phyloP scores from a whole-genome alignment of 2,113 vertebrate species.

The Menura novaehollandiae region DNA sequence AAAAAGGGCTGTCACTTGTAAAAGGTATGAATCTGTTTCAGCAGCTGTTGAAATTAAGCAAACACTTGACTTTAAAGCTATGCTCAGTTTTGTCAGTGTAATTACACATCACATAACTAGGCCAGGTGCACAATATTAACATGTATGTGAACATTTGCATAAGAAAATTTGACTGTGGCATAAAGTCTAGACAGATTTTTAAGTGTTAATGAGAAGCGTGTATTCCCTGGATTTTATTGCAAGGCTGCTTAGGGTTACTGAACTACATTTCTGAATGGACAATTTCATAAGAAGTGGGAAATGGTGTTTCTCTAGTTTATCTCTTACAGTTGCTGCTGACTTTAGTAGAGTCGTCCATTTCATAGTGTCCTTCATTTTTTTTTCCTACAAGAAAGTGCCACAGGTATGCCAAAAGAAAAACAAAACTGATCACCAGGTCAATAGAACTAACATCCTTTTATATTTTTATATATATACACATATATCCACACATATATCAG shows the following conservation, averaged over 20 bases:
- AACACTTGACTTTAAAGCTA: not conserved
- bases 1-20: not conserved
- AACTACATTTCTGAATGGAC: not conserved
- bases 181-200: not conserved
- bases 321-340: not conserved
- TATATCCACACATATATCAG: not conserved
- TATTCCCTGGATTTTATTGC: not conserved
- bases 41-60: not conserved
- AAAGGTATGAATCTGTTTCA: not conserved
- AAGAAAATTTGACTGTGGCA: not conserved
- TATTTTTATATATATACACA: accelerated
- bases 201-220: not conserved
- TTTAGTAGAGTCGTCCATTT: not conserved
- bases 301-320: not conserved
- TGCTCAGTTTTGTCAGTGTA: not conserved
- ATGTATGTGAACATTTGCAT: not conserved
- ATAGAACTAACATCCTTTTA: not conserved
- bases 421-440: not conserved
- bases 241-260: not conserved
- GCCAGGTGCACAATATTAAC: constrained; percentile 20
- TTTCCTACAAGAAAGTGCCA: not conserved
- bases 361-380: not conserved
- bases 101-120: not conserved
- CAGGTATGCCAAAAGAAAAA: not conserved
- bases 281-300: not conserved